Conservation (phyloP, 2,888 invertebrate species). For the Spisula subtruncata region DNA sequence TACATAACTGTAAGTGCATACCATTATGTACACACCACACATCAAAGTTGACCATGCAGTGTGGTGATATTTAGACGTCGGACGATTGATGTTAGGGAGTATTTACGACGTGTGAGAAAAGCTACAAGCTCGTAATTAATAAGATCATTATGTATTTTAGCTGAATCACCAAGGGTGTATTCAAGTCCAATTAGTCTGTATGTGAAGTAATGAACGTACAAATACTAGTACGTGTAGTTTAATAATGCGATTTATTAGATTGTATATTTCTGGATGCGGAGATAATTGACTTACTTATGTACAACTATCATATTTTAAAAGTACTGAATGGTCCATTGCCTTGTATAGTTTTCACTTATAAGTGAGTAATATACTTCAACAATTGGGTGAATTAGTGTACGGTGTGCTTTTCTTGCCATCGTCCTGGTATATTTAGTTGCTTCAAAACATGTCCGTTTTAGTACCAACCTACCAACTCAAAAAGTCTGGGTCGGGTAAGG, state of each 20-base stretch:
- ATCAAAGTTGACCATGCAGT: neutral
- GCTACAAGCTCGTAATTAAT: no score
- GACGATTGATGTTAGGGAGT: conserved; percentile 1
- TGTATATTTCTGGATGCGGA: no score
- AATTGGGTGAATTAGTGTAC: neutral
- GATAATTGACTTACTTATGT: no score
- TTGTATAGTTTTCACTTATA: neutral
- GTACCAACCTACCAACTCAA: no score
- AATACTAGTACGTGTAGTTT: no score
- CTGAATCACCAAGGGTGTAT: conserved; percentile 5
- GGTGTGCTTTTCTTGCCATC: no score
- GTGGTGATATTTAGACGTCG: neutral
- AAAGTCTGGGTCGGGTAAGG: no score
- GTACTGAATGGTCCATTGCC: no score
- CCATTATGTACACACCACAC: neutral
- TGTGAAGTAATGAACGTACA: neutral
- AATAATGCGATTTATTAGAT: no score
- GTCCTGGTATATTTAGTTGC: neutral
- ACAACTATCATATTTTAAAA: no score
- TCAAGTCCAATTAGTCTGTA: no score
- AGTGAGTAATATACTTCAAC: neutral
- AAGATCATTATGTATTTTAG: neutral
- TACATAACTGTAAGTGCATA: no score
- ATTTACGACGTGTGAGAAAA: neutral
- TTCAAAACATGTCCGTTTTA: neutral